A percentile compares a stretch with the other conserved stretches of the same genome.
These are phyloP conservation scores for Lytechinus pictus DNA, from an alignment of 35 echinoderm and acorn worm species.

Conservation along the genomic window DNA sequence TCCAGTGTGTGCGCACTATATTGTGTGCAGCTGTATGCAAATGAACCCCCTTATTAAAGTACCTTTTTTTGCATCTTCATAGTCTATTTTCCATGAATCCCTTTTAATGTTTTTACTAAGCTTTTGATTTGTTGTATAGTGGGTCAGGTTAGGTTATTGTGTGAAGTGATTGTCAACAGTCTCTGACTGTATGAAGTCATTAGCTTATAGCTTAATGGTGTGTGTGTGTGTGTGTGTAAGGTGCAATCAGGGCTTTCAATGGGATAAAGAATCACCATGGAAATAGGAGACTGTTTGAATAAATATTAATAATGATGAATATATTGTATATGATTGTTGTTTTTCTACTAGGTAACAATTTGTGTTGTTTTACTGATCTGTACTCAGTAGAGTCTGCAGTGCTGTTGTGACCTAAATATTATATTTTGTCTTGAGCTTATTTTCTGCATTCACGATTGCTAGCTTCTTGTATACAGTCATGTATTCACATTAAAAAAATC, in stretches of 20 bases:
- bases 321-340: not conserved
- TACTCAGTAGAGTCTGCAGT: not conserved
- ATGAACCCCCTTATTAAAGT: conserved; percentile 10
- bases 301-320: conserved; percentile 1
- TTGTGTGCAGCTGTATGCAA: conserved; percentile 52
- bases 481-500: too few relatives aligned
- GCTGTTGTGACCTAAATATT: not conserved
- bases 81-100: conserved; percentile 24
- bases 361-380: not conserved
- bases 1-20: not conserved
- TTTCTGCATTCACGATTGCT: too few relatives aligned
- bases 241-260: not conserved
- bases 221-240: not conserved
- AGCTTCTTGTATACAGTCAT: too few relatives aligned
- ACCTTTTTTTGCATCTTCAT: not conserved
- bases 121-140: not conserved
- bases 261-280: conserved; percentile 17
- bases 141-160: conserved; percentile 7
- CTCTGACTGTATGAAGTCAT: not conserved
- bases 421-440: too few relatives aligned
- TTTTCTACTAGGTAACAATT: not conserved
- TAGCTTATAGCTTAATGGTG: not conserved
- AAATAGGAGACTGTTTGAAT: conserved; percentile 13
- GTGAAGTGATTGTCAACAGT: not conserved
- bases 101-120: not conserved